A percentile compares a stretch with the other conserved stretches of the same genome.
These are phyloP conservation scores for Carollia perspicillata DNA, from an alignment of 2,113 vertebrate genomes.

Conservation along the genomic window DNA sequence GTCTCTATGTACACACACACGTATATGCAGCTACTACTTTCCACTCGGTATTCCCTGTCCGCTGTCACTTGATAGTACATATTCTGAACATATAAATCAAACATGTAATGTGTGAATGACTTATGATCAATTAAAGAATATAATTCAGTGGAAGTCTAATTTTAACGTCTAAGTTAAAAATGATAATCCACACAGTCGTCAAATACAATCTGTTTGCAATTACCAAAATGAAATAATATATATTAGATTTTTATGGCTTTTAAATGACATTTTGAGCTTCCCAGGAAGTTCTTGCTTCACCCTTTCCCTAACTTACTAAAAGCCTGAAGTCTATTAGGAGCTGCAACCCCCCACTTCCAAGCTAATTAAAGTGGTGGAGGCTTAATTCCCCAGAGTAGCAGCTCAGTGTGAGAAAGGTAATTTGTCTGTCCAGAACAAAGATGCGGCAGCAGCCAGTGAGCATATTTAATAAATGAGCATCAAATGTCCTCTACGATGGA, in stretches of 20 bases:
- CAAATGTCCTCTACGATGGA: slow-evolving; percentile 90
- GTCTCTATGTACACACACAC: not conserved
- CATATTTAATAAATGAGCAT: slow-evolving; percentile 98
- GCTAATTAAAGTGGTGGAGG: slow-evolving; percentile 99
- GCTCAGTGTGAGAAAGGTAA: slow-evolving; percentile 97
- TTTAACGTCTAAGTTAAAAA: slow-evolving; percentile 77
- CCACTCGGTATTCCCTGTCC: slow-evolving; percentile 73
- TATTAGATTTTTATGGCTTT: slow-evolving; percentile 87
- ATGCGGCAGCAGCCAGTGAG: slow-evolving; percentile 93
- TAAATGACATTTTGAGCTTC: slow-evolving; percentile 86
- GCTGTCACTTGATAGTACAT: slow-evolving; percentile 79
- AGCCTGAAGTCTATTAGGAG: slow-evolving; percentile 94
- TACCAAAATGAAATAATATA: slow-evolving; percentile 83
- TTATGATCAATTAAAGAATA: slow-evolving; percentile 78
- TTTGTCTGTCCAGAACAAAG: slow-evolving; percentile 99
- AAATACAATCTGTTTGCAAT: slow-evolving; percentile 84
- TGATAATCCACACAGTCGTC: slow-evolving; percentile 75
- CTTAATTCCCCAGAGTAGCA: slow-evolving; percentile 95
- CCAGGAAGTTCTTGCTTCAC: slow-evolving; percentile 84
- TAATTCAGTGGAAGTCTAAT: slow-evolving; percentile 76
- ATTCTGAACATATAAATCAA: slow-evolving; percentile 74
- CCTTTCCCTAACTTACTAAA: slow-evolving; percentile 92
- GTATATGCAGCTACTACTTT: slow-evolving; percentile 9
- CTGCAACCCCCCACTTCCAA: slow-evolving; percentile 94
- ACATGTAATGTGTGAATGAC: slow-evolving; percentile 74